Conservation (phyloP, 1,140 invertebrate species). For the Cydia strobilella region DNA sequence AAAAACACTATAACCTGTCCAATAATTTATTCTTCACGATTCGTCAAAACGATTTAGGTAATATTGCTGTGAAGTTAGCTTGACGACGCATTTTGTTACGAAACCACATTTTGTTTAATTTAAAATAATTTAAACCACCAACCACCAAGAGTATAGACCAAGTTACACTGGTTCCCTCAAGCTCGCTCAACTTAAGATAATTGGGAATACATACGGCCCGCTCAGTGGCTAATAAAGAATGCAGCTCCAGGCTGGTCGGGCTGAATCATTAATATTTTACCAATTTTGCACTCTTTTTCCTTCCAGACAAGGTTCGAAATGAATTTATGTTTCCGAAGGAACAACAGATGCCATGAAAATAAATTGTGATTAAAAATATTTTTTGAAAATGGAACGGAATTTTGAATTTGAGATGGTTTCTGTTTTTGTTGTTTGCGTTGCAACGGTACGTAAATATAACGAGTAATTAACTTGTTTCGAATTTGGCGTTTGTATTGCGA, state of each 20-base stretch:
- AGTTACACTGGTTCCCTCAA: background rate
- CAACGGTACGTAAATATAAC: background rate
- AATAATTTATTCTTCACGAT: no score
- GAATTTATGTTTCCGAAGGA: background rate
- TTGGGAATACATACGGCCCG: background rate
- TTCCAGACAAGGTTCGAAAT: background rate
- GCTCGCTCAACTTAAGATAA: background rate
- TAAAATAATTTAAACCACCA: no score
- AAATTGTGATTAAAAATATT: slow-evolving; percentile 23
- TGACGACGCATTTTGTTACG: no score
- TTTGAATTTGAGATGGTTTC: background rate
- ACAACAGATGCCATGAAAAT: slow-evolving; percentile 13
- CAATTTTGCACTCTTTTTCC: background rate
- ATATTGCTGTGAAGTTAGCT: no score
- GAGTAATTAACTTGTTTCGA: no score
- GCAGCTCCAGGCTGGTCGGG: background rate
- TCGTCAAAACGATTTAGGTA: no score
- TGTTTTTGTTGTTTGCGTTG: background rate
- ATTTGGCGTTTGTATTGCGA: no score
- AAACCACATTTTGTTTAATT: no score
- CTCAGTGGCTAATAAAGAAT: slow-evolving; percentile 26
- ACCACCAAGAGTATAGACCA: background rate
- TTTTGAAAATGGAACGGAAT: slow-evolving; percentile 23
- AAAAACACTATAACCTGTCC: no score
- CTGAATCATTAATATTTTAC: background rate